Conservation (phyloP, 2,113 vertebrate species). For the Rousettus leschenaultii region DNA sequence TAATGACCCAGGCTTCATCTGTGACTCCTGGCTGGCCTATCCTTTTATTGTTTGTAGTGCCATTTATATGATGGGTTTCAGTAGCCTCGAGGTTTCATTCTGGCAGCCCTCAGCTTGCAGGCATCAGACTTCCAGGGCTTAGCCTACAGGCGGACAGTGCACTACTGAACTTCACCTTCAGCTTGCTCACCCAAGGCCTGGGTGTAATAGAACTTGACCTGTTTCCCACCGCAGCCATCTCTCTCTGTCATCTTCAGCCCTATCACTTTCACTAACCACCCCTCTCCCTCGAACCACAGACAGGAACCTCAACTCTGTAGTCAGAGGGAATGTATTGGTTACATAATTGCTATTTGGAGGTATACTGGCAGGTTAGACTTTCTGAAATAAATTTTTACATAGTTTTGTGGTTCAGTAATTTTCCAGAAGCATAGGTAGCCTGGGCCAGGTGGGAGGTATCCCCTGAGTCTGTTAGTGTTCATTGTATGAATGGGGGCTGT, state of each 20-base stretch:
- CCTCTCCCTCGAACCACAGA: too few relatives aligned
- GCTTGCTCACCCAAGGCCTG: not conserved
- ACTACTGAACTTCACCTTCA: not conserved
- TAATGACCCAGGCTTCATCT: not conserved
- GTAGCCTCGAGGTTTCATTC: not conserved
- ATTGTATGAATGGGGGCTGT: not conserved
- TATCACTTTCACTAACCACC: not conserved
- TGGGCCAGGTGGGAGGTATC: not conserved
- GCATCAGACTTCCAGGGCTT: not conserved
- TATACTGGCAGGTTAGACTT: not conserved
- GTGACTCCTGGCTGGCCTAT: not conserved
- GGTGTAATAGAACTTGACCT: not conserved
- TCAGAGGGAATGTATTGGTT: not conserved
- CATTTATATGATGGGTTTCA: not conserved
- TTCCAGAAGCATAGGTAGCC: slow-evolving; percentile 13
- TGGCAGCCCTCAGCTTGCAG: not conserved
- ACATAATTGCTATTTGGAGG: not conserved
- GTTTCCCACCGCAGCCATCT: not conserved
- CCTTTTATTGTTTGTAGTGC: not conserved
- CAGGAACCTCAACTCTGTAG: not conserved
- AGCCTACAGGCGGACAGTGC: rapidly evolving
- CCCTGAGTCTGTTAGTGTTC: not conserved
- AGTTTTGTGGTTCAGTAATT: slow-evolving; percentile 2
- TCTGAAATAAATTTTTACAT: not conserved
- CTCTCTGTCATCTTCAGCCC: not conserved